A percentile compares a stretch with the other conserved stretches of the same genome.
These are phyloP conservation scores for Trissonchulus latispiculum DNA, from an alignment of 2,888 invertebrate genomes.

Conservation along the genomic window DNA sequence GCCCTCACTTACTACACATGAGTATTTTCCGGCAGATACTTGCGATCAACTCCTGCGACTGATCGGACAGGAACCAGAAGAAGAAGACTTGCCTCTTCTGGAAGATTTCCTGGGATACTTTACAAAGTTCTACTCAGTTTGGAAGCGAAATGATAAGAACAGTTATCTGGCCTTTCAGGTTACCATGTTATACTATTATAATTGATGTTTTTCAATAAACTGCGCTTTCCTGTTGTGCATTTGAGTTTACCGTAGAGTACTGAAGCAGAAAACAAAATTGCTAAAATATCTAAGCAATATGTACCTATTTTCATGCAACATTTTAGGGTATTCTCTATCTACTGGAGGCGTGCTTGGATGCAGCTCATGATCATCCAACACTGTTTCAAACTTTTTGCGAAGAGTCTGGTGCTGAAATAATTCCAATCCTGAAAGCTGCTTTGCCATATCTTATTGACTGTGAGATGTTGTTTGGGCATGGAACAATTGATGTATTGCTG, in stretches of 20 bases:
- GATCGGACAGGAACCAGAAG: neutral
- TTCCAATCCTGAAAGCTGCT: neutral
- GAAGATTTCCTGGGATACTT: neutral
- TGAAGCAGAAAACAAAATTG: too few species aligned
- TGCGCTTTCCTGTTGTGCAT: too few species aligned
- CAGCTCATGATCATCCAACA: neutral
- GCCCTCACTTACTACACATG: neutral
- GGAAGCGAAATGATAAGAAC: neutral
- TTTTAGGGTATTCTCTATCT: neutral
- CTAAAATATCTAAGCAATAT: too few species aligned
- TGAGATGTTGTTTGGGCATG: neutral
- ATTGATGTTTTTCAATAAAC: too few species aligned
- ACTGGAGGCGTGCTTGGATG: neutral
- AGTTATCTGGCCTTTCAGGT: neutral
- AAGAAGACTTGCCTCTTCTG: neutral
- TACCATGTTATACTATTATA: too few species aligned
- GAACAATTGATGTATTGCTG: slow-evolving; percentile 17
- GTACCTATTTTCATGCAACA: too few species aligned
- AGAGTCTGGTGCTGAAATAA: neutral
- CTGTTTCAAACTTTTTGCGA: neutral
- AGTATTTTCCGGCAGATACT: neutral
- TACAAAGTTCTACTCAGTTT: neutral
- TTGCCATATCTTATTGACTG: slow-evolving; percentile 16
- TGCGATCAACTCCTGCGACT: neutral
- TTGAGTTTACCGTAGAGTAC: too few species aligned